Percentiles rank a stretch among this genome's conserved stretches.
These are phyloP conservation scores for Arbacia lixula DNA, from an alignment of 53 echinoderm and acorn worm genomes.

Conservation along the genomic window DNA sequence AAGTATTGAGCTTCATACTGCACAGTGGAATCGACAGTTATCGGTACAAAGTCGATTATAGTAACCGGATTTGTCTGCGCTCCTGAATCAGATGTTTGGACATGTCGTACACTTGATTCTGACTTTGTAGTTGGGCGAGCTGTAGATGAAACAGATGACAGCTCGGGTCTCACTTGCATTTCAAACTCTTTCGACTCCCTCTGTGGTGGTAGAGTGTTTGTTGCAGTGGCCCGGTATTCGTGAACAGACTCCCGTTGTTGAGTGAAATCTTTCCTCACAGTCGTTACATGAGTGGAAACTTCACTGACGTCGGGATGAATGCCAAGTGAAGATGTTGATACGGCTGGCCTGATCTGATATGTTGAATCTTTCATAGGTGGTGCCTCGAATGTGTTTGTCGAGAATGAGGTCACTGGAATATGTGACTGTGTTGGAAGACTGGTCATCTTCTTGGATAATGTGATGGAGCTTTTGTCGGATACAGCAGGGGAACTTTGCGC, in stretches of 20 bases:
- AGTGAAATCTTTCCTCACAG: conserved; percentile 20
- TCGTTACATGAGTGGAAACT: not conserved
- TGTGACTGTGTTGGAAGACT: not conserved
- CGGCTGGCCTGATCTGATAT: conserved; percentile 6
- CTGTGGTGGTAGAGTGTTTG: conserved; percentile 32
- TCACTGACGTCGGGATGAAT: not conserved
- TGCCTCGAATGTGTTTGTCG: conserved; percentile 1
- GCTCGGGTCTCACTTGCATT: conserved; percentile 53
- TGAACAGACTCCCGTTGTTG: conserved; percentile 14
- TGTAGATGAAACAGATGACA: conserved; percentile 15
- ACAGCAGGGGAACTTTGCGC: conserved; percentile 17
- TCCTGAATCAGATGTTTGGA: conserved; percentile 44
- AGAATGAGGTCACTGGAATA: not conserved
- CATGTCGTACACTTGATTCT: conserved; percentile 11
- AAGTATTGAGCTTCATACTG: conserved; percentile 67
- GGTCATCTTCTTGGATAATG: not conserved
- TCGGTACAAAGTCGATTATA: conserved; percentile 76
- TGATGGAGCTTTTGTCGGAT: not conserved
- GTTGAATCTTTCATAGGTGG: not conserved
- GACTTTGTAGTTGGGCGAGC: conserved; percentile 23
- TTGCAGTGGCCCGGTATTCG: not conserved
- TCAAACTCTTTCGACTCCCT: conserved; percentile 49
- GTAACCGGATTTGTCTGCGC: conserved; percentile 77
- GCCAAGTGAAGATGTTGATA: not conserved
- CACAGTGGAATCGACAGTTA: conserved; percentile 65